These are phyloP conservation scores for Microctonus brassicae DNA, from an alignment of 2,888 invertebrate genomes.

Conservation along the genomic window DNA sequence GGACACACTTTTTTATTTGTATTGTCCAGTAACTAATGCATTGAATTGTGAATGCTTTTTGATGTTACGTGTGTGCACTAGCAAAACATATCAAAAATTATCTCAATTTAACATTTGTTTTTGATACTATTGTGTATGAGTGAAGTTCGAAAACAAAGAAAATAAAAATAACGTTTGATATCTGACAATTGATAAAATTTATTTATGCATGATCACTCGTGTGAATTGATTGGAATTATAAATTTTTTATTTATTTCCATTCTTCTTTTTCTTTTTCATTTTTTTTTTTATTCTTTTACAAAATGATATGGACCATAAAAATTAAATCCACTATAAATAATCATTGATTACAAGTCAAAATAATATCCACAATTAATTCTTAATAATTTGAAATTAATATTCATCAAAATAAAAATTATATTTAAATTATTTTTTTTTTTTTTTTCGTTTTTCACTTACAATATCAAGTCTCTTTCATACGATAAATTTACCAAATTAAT, in stretches of 20 bases:
- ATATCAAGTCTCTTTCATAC: neutral
- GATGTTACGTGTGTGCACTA: conserved; percentile 17
- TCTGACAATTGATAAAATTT: conserved; percentile 3
- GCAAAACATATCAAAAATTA: conserved; percentile 35
- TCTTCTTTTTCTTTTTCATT: no score
- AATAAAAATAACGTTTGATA: neutral
- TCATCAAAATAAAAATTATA: no score
- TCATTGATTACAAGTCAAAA: no score
- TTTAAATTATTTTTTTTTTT: no score
- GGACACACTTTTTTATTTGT: conserved; percentile 20
- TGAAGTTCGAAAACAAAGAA: no score
- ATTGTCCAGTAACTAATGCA: conserved; percentile 22
- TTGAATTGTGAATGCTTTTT: conserved; percentile 21
- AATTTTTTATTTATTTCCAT: no score
- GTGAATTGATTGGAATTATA: neutral
- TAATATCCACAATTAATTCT: no score
- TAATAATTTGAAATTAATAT: no score
- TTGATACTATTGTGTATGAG: conserved; percentile 41
- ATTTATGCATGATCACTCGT: conserved; percentile 19
- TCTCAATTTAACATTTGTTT: conserved; percentile 42
- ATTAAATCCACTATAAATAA: no score
- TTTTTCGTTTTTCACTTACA: neutral
- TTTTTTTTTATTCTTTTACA: no score
- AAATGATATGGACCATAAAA: no score
- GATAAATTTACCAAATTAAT: neutral